Conservation (phyloP, 64 coral and sea anemone genomes). For the Stichodactyla helianthus region DNA sequence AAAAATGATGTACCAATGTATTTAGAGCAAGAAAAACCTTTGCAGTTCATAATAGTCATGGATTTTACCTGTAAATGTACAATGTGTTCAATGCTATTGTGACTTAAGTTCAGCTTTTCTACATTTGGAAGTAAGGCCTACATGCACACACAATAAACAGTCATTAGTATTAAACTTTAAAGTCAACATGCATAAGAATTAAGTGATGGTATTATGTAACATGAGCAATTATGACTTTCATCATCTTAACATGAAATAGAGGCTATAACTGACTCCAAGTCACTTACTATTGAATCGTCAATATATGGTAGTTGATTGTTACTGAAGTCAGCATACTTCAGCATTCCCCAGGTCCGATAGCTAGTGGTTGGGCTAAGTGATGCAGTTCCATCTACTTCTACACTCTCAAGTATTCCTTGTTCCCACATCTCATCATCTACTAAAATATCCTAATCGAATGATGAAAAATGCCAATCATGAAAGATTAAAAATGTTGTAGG, state of each 20-base stretch:
- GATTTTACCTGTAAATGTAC: slow-evolving; percentile 69
- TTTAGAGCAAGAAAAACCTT: not conserved
- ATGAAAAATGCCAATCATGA: not conserved
- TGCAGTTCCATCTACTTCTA: slow-evolving; percentile 37
- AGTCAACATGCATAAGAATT: not conserved
- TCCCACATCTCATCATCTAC: slow-evolving; percentile 93
- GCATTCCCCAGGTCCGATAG: slow-evolving; percentile 45
- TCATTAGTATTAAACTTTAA: not conserved
- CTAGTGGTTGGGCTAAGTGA: slow-evolving; percentile 38
- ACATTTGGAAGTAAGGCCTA: slow-evolving; percentile 79
- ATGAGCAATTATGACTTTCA: too few relatives aligned
- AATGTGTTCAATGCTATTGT: slow-evolving; percentile 65
- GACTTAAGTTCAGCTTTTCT: slow-evolving; percentile 55
- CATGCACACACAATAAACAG: not conserved
- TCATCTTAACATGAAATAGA: not conserved
- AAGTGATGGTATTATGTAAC: too few relatives aligned
- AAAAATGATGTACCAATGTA: not conserved
- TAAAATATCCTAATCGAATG: slow-evolving; percentile 55
- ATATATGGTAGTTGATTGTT: slow-evolving; percentile 83
- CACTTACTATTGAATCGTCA: slow-evolving; percentile 91
- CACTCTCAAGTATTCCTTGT: slow-evolving; percentile 66
- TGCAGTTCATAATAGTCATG: not conserved
- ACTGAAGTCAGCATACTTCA: slow-evolving; percentile 71
- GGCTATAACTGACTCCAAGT: not conserved
- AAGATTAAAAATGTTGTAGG: not conserved